Evolutionary conservation across 2,888 invertebrate genomes (phyloP), one percentile per base, ranked within the genome.

Genomic region (Xylota sylvarum): DNA sequence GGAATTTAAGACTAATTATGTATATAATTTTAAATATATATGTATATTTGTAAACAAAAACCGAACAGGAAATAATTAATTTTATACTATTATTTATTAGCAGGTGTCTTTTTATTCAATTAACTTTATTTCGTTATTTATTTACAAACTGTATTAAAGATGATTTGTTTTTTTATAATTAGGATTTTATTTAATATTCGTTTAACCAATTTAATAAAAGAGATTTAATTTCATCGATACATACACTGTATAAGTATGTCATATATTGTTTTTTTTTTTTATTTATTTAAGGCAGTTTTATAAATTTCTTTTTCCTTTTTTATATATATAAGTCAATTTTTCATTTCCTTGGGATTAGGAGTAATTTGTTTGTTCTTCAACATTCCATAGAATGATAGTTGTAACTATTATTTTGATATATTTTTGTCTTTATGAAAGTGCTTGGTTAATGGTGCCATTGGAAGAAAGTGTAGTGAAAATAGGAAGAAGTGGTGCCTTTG

Each of bases 401-500:
- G 32, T 48, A 50, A 40, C 40, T 74, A 6, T 50, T 64, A 19
- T 23, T 12, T 77, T 62, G 56, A 69, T 78, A 60, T 37, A 27
- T 48, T 76, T 43, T 48, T 52, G 70, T 74, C 9, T 43, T 55
- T 35, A 64, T 62, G 62, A 84, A 74, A 74, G 84, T 84, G 84
- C 84, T 74, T 84, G 67, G 73, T 73, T 69, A 79, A 79, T 79
- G 62, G 84, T 84, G 84, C 84, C 84, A 64, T 84, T 84, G 73
- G 73, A 74, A 64, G 78, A 70, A 74, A 69, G 69, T 84, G 69
- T 14, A 56, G 74, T 74, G 79, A 35, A 70, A 78, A 79, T 50
- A 78, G 35, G 23, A 65, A 74, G 40, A 67, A 69, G 23, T 55
- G 67, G 84, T 79, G 84, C 84, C 79, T 79, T 84, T 79, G 67